phyloP scores from a whole-genome alignment of 2,797 vertebrate genomes.

The Danio jaintianensis region DNA sequence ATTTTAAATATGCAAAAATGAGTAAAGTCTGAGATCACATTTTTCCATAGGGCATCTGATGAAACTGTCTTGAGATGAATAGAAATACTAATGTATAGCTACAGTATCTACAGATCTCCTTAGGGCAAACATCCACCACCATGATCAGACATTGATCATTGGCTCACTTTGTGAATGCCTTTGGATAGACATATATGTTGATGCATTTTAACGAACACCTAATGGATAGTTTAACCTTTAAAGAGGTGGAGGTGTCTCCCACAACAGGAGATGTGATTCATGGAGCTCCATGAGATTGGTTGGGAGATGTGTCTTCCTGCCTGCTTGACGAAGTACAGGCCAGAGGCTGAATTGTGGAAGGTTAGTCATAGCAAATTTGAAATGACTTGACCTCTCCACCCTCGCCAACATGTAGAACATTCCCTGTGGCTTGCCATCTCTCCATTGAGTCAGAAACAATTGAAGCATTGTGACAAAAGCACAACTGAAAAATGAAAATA shows the following conservation, averaged over 20 bases:
- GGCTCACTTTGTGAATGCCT: slow-evolving; percentile 1
- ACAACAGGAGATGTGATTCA: slow-evolving; percentile 70
- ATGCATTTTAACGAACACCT: slow-evolving; percentile 71
- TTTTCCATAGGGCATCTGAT: not conserved
- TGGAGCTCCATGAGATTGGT: slow-evolving; percentile 42
- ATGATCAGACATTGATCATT: slow-evolving; percentile 51
- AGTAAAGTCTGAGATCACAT: not conserved
- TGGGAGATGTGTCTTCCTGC: slow-evolving; percentile 56
- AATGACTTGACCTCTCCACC: slow-evolving; percentile 53
- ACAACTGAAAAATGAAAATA: not conserved
- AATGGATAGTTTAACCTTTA: slow-evolving; percentile 73
- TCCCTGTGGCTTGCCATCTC: slow-evolving; percentile 24
- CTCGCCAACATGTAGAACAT: slow-evolving; percentile 37
- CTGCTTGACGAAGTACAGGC: slow-evolving; percentile 62
- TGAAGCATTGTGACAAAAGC: not conserved
- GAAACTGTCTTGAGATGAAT: not conserved
- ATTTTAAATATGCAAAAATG: not conserved
- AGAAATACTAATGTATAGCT: not conserved
- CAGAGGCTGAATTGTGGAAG: slow-evolving; percentile 40
- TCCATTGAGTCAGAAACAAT: slow-evolving; percentile 16
- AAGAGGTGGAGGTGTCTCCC: slow-evolving; percentile 62
- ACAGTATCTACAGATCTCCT: not conserved
- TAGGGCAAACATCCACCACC: slow-evolving; percentile 7
- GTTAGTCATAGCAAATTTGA: slow-evolving; percentile 50
- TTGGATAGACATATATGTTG: slow-evolving; percentile 8